Base-by-base conservation (phyloP, 2,888 invertebrate species). In the Diarsia dahlii region DNA sequence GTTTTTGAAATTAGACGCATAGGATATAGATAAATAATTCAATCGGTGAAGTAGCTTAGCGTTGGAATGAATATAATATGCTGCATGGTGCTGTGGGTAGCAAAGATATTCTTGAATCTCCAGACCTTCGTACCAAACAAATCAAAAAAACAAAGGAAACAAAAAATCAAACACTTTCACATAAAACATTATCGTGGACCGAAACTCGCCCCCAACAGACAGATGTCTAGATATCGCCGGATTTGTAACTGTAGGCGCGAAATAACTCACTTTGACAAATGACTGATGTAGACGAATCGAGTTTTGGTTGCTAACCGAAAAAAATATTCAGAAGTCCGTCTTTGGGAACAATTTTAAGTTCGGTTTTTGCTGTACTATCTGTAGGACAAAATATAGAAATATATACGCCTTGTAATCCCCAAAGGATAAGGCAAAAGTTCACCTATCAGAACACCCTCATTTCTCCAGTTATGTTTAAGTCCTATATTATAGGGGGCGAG, bases 231-330 rank as follows among this genome's bases (percentile, higher is more conserved):
- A 81, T 85, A 79, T 77, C 75, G 52, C 46, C 52, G 75, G 78
- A 72, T 80, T 87, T 80, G 75, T 80, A 74, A 71, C 81, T 68
- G 13, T 82, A 81, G 83, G 85, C 84, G 86, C 48, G 82, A 87
- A 87, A 87, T 89, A 88, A 88, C 85, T 89, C 90, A 87, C 85
- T 88, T 85, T 89, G 89, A 90, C 90, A 90, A 90, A 90, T 90
- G 87, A 88, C 78, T 87, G 82, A 84, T 83, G 83, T 78, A 85
- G 87, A 90, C 80, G 74, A 86, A 88, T 90, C 70, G 88, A 80
- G 73, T 71, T 81, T 81, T 81, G 80, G 84, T 77, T 80, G 81
- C 73, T n/a, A 60, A 23, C 45, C 74, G 80, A 86, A 88, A 87
- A 79, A 89, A 86, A 87, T 74, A 76, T 67, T 60, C 45, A 63